Evolutionary conservation across 2,888 invertebrate genomes (phyloP).

Genomic region (Meteorus colon): DNA sequence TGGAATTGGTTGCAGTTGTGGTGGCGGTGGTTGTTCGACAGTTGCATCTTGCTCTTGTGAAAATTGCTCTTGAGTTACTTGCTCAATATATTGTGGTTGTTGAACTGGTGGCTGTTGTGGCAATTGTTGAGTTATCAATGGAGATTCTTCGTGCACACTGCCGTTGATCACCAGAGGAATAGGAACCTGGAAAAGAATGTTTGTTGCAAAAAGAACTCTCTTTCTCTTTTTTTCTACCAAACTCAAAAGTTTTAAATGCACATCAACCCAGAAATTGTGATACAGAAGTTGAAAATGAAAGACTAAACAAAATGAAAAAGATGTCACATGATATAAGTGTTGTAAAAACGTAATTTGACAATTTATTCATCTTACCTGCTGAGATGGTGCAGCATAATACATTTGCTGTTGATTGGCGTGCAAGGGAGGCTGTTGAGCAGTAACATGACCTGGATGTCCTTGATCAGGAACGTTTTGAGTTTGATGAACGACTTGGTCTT

Average conservation of each 20-base stretch:
- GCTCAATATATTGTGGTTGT: conserved; percentile 64
- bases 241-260: too few relatives aligned
- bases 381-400: conserved; percentile 57
- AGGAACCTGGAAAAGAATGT: conserved; percentile 59
- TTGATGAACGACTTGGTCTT: conserved; percentile 71
- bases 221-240: neutral
- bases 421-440: conserved; percentile 51
- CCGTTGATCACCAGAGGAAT: conserved; percentile 70
- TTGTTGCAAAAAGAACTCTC: neutral
- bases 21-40: conserved; percentile 47
- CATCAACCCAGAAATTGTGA: too few relatives aligned
- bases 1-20: conserved; percentile 18
- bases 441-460: conserved; percentile 49
- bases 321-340: too few relatives aligned
- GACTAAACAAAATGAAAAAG: too few relatives aligned
- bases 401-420: conserved; percentile 58
- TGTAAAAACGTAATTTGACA: neutral
- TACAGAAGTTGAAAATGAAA: too few relatives aligned
- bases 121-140: conserved; percentile 64
- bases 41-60: conserved; percentile 66
- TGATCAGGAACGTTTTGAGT: conserved; percentile 57
- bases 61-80: conserved; percentile 64
- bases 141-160: conserved; percentile 70
- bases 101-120: conserved; percentile 56
- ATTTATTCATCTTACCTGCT: conserved; percentile 49